These are phyloP conservation scores for Peromyscus nudipes DNA, from an alignment of 2,797 vertebrate species.

Conservation along the genomic window DNA sequence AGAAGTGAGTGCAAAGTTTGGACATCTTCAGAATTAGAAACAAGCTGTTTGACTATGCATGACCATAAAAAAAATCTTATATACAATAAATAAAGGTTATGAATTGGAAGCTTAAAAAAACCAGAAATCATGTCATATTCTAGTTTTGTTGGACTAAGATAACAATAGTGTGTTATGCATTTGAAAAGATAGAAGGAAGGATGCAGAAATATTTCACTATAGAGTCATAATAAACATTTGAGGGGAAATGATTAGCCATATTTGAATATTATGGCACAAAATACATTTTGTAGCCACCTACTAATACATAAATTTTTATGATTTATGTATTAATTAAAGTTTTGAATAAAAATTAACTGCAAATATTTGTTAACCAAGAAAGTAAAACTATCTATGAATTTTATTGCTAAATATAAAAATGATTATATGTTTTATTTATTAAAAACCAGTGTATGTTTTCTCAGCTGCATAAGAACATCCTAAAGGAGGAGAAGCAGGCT, in stretches of 20 bases:
- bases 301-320: background rate
- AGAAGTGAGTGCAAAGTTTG: background rate
- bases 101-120: background rate
- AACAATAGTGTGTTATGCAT: background rate
- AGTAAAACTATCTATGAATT: background rate
- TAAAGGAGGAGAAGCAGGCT: background rate
- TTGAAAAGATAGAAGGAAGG: background rate
- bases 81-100: background rate
- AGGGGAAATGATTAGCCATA: background rate
- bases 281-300: background rate
- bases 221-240: background rate
- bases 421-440: background rate
- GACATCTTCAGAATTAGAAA: background rate
- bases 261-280: background rate
- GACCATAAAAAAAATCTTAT: background rate
- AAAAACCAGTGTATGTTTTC: background rate
- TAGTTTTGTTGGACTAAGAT: background rate
- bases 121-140: background rate
- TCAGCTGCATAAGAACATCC: background rate
- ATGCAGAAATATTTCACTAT: background rate
- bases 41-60: background rate
- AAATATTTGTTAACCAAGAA: background rate
- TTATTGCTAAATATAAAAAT: slow-evolving; percentile 13
- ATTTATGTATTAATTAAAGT: background rate
- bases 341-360: background rate